These are phyloP conservation scores for Atherinomorus stipes DNA, from an alignment of 2,113 vertebrate species.

Conservation along the genomic window DNA sequence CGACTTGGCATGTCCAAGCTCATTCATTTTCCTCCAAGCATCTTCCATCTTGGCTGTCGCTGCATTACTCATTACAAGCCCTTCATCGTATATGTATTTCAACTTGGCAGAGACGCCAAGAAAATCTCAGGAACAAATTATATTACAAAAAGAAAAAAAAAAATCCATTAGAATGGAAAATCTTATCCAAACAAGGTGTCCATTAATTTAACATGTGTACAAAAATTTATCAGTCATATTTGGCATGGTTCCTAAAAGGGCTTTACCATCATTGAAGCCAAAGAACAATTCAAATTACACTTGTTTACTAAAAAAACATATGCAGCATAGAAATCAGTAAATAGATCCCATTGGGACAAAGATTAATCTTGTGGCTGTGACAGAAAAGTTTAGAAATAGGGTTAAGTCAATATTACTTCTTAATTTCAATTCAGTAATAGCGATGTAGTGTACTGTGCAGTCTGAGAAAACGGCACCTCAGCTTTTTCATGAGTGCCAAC, in stretches of 20 bases:
- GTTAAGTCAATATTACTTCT: slow-evolving; percentile 5
- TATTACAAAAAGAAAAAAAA: slow-evolving; percentile 17
- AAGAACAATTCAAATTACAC: slow-evolving; percentile 14
- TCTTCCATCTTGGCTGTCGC: slow-evolving; percentile 31
- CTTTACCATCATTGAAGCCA: slow-evolving; percentile 16
- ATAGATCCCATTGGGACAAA: slow-evolving; percentile 20
- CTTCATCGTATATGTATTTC: slow-evolving; percentile 11
- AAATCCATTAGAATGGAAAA: slow-evolving; percentile 9
- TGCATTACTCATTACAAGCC: slow-evolving; percentile 9
- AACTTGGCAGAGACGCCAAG: slow-evolving; percentile 4
- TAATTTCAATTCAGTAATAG: slow-evolving; percentile 19
- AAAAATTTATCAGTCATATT: slow-evolving; percentile 42
- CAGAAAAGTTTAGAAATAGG: slow-evolving; percentile 21
- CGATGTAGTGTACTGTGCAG: not conserved
- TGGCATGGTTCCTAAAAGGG: slow-evolving; percentile 14
- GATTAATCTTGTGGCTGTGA: slow-evolving; percentile 43
- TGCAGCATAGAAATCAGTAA: slow-evolving; percentile 35
- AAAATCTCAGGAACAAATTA: not conserved
- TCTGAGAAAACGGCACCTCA: slow-evolving; percentile 16
- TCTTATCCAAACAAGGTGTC: slow-evolving; percentile 27
- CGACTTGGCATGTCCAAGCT: slow-evolving; percentile 11
- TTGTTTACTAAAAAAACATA: slow-evolving; percentile 44
- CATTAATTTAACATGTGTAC: slow-evolving; percentile 28
- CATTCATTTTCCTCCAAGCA: slow-evolving; percentile 26
- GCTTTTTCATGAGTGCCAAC: slow-evolving; percentile 29